A percentile compares a stretch with the other conserved stretches of the same genome.
Evolutionary conservation across 1,140 invertebrate species (phyloP).

Genomic region (Lepidurus packardi): DNA sequence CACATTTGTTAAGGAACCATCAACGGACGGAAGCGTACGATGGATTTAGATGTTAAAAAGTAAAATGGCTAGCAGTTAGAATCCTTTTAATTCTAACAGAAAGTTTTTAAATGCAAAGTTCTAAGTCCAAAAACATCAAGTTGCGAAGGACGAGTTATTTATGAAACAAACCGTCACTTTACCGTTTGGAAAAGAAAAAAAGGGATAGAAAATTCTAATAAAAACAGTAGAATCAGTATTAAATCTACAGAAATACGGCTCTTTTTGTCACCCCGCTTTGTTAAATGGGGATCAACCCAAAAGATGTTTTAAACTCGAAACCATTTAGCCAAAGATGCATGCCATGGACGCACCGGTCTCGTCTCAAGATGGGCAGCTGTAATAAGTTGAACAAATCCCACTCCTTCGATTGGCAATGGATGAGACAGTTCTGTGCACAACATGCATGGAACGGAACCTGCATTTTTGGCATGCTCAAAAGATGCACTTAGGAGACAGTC

Average conservation of each 20-base stretch:
- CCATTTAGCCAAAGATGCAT: conserved; percentile 7
- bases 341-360: conserved; percentile 20
- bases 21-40: too few species aligned
- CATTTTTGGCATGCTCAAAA: neutral
- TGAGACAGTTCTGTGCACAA: conserved; percentile 14
- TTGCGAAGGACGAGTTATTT: too few species aligned
- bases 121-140: too few species aligned
- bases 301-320: conserved; percentile 1
- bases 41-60: too few species aligned
- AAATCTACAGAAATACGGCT: conserved; percentile 3
- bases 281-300: neutral
- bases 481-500: neutral
- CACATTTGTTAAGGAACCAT: too few species aligned
- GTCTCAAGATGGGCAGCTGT: neutral
- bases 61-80: too few species aligned
- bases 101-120: too few species aligned
- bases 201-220: neutral
- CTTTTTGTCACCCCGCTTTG: neutral
- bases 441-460: neutral
- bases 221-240: neutral
- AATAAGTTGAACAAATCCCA: neutral
- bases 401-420: conserved; percentile 8
- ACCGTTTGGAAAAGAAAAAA: neutral
- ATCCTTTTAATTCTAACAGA: too few species aligned
- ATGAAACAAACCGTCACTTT: neutral